A percentile compares a stretch with the other conserved stretches of the same genome.
phyloP scores from a whole-genome alignment of 2,113 vertebrate genomes.

The Cettia cetti region DNA sequence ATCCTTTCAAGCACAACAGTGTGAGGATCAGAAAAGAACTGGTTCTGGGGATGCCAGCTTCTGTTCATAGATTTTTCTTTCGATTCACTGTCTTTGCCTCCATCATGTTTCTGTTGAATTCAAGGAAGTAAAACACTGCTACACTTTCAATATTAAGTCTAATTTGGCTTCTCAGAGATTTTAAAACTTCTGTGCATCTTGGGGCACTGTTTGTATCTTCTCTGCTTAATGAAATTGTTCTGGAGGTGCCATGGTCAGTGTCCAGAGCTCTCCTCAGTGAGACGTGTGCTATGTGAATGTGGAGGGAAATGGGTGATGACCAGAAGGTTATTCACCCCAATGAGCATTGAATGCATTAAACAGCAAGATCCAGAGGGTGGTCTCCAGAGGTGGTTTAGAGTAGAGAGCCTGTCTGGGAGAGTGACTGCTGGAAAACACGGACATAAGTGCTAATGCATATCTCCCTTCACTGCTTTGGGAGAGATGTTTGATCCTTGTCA shows the following conservation, averaged over 20 bases:
- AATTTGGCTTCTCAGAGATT: neutral
- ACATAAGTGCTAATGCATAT: neutral
- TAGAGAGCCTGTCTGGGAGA: neutral
- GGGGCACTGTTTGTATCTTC: neutral
- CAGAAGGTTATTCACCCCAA: neutral
- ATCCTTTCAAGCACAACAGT: neutral
- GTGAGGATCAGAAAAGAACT: neutral
- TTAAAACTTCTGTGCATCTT: neutral
- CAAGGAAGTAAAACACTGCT: neutral
- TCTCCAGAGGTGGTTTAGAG: neutral
- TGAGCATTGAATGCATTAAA: neutral
- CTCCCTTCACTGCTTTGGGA: neutral
- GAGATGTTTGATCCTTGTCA: neutral
- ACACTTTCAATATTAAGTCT: neutral
- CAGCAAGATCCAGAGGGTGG: neutral
- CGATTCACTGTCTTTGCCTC: neutral
- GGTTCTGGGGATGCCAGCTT: neutral
- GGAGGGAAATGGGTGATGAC: neutral
- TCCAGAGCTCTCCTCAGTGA: neutral
- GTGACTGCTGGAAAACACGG: neutral
- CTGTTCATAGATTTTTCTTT: neutral
- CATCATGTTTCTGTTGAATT: neutral
- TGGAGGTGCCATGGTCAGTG: neutral
- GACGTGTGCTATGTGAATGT: rapidly evolving
- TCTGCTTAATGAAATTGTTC: neutral